phyloP scores from a whole-genome alignment of 2,113 vertebrate genomes.

The Capreolus pygargus region DNA sequence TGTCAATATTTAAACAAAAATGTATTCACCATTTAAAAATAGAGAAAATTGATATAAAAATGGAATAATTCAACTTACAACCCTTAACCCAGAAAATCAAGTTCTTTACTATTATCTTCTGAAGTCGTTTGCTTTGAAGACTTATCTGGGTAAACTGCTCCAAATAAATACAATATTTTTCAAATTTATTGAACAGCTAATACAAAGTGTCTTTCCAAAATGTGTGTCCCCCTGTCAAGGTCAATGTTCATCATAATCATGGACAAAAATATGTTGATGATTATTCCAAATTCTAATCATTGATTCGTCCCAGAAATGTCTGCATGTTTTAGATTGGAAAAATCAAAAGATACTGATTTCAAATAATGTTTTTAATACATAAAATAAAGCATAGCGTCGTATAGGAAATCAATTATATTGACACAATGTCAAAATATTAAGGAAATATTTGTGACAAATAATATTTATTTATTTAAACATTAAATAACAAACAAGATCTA shows the following conservation, averaged over 20 bases:
- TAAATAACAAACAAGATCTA: background rate
- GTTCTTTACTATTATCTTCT: background rate
- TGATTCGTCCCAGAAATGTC: background rate
- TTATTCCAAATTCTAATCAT: background rate
- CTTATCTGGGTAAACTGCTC: background rate
- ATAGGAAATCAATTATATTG: background rate
- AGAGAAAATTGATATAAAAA: background rate
- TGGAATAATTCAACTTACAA: background rate
- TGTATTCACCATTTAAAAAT: background rate
- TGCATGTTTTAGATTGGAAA: background rate
- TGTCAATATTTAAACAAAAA: background rate
- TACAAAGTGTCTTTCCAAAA: background rate
- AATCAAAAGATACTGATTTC: background rate
- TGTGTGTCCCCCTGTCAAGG: background rate
- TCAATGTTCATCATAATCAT: background rate
- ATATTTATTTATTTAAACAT: background rate
- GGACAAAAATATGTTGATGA: background rate
- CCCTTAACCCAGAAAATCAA: background rate
- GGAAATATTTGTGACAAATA: conserved; percentile 18
- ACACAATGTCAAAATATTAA: background rate
- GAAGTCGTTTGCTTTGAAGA: background rate
- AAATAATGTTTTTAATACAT: background rate
- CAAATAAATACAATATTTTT: background rate
- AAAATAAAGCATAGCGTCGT: background rate
- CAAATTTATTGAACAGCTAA: background rate